phyloP scores from a whole-genome alignment of 2,113 vertebrate genomes.

The Halcyon senegalensis region DNA sequence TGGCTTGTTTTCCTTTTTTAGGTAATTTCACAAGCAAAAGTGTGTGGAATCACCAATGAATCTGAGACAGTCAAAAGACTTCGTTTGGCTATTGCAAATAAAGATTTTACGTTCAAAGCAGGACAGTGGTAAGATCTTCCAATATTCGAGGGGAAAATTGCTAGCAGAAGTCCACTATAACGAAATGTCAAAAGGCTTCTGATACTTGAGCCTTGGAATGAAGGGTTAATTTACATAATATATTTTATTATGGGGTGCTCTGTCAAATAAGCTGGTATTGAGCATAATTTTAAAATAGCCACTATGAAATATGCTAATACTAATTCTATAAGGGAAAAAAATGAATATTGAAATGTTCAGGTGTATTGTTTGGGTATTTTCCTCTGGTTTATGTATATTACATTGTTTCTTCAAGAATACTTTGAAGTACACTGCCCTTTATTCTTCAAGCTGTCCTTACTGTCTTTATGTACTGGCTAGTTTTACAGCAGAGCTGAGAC shows the following conservation, averaged over 20 bases:
- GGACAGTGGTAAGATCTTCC: constrained; percentile 89
- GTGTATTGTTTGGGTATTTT: not conserved
- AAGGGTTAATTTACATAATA: not conserved
- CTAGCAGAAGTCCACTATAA: not conserved
- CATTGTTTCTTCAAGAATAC: not conserved
- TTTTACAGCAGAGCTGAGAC: not conserved
- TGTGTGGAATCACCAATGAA: constrained; percentile 82
- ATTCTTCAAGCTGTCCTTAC: not conserved
- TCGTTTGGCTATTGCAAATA: constrained; percentile 77
- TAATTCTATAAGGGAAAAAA: not conserved
- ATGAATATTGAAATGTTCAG: not conserved
- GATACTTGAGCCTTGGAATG: not conserved
- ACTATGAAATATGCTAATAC: not conserved
- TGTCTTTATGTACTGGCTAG: not conserved
- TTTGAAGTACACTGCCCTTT: not conserved
- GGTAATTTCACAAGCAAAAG: constrained; percentile 84
- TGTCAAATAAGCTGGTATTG: not conserved
- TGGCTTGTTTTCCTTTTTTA: constrained; percentile 37
- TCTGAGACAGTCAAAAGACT: constrained; percentile 86
- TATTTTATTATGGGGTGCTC: not conserved
- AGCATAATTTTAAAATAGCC: not conserved
- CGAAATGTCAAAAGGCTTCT: not conserved
- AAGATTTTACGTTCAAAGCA: constrained; percentile 90
- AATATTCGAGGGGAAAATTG: not conserved
- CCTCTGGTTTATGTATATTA: not conserved